Conservation (phyloP, 2,888 invertebrate genomes). For the Lissocephala sabroskyi region DNA sequence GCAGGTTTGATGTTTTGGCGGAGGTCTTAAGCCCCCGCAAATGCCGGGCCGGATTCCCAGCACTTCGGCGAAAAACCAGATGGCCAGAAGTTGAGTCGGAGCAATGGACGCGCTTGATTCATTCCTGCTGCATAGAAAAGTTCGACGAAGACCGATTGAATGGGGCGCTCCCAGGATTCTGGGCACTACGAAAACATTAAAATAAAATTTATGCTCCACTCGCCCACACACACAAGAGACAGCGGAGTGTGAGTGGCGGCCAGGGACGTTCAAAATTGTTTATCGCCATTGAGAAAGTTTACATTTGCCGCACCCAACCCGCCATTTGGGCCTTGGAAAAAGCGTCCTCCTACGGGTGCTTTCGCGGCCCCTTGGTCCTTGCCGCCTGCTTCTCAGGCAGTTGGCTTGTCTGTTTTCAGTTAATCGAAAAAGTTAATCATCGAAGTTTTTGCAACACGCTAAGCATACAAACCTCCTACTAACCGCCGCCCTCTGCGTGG, state of each 20-base stretch:
- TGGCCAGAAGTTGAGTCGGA: conserved; percentile 7
- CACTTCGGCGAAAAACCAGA: no score
- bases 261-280: conserved; percentile 47
- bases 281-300: conserved; percentile 41
- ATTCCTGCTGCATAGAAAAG: conserved; percentile 41
- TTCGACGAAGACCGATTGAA: no score
- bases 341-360: no score
- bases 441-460: conserved; percentile 56
- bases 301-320: no score
- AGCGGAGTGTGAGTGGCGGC: neutral
- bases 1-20: neutral
- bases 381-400: conserved; percentile 7
- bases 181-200: no score
- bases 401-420: conserved; percentile 41
- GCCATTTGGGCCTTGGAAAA: no score
- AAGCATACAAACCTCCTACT: conserved; percentile 41
- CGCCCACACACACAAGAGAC: conserved; percentile 3
- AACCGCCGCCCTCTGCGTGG: no score
- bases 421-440: conserved; percentile 65
- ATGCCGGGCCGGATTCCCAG: conserved; percentile 27
- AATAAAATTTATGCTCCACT: conserved; percentile 57
- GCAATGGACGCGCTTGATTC: neutral
- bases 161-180: no score
- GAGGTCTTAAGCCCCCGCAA: conserved; percentile 27
- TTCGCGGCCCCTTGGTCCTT: neutral